Evolutionary conservation across 2,113 vertebrate species (phyloP).

Genomic region (Ailurus styani): DNA sequence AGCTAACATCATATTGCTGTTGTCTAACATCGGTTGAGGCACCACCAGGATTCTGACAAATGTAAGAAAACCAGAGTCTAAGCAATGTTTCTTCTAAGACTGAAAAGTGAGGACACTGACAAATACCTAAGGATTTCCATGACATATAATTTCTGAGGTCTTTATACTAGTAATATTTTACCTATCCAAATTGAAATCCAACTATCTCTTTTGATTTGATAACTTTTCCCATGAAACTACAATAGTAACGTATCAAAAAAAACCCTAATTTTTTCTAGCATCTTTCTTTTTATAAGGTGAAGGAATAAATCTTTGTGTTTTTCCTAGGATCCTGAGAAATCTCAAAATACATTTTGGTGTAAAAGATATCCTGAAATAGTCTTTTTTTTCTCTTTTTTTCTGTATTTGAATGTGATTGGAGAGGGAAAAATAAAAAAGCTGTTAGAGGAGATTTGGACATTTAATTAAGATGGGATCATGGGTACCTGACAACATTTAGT

Average conservation of each 20-base stretch:
- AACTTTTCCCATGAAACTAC: not conserved
- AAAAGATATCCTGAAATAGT: constrained; percentile 20
- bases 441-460: constrained; percentile 28
- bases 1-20: not conserved
- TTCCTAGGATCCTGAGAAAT: constrained; percentile 36
- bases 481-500: not conserved
- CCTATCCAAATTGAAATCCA: not conserved
- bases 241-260: not conserved
- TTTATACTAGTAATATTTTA: not conserved
- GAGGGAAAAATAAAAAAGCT: constrained; percentile 9
- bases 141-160: not conserved
- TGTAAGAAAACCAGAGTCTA: not conserved
- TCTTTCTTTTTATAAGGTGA: constrained; percentile 54
- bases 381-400: not conserved
- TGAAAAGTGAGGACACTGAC: not conserved
- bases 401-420: constrained; percentile 40
- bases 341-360: constrained; percentile 42
- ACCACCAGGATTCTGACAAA: not conserved
- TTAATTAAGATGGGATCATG: constrained; percentile 17
- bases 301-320: constrained; percentile 48
- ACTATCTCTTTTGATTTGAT: not conserved
- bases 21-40: not conserved
- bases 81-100: not conserved
- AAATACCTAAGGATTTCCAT: not conserved
- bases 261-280: constrained; percentile 27